phyloP scores from a whole-genome alignment of 2,888 invertebrate genomes.

The Hylaea fasciaria region DNA sequence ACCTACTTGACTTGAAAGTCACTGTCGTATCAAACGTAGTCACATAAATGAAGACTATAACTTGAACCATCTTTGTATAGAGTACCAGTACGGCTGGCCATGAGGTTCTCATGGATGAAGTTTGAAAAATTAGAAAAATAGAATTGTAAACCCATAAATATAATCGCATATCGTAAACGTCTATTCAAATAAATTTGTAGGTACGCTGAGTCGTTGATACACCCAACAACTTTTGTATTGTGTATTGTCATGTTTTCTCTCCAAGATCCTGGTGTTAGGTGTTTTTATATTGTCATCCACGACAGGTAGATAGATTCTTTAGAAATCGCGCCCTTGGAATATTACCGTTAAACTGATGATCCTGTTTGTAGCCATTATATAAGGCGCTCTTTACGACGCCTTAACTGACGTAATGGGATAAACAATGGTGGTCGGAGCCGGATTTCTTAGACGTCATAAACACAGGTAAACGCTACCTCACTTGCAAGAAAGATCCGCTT shows the following conservation, averaged over 20 bases:
- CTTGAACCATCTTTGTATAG: too few relatives aligned
- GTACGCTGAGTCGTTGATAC: slow-evolving; percentile 6
- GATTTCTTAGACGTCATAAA: slow-evolving; percentile 67
- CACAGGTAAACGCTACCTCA: slow-evolving; percentile 79
- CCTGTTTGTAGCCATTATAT: slow-evolving; percentile 61
- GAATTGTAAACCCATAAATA: too few relatives aligned
- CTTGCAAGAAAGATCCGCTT: slow-evolving; percentile 67
- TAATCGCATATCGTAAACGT: too few relatives aligned
- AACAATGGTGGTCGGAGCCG: slow-evolving; percentile 61
- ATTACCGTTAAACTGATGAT: slow-evolving; percentile 77
- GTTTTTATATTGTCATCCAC: slow-evolving; percentile 33
- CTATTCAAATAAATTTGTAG: neutral
- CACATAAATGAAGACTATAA: too few relatives aligned
- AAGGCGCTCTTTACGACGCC: slow-evolving; percentile 54
- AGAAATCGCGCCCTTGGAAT: slow-evolving; percentile 53
- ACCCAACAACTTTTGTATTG: slow-evolving; percentile 32
- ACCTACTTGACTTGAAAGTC: too few relatives aligned
- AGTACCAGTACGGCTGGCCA: neutral
- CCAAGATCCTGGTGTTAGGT: slow-evolving; percentile 39
- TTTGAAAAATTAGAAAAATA: neutral
- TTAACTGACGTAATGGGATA: slow-evolving; percentile 78
- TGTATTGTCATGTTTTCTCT: slow-evolving; percentile 37
- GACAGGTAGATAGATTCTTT: slow-evolving; percentile 66
- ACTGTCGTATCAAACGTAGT: too few relatives aligned
- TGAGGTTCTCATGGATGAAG: too few relatives aligned